Base-by-base conservation (phyloP, 2,888 invertebrate species). In the Pelosia muscerda region DNA sequence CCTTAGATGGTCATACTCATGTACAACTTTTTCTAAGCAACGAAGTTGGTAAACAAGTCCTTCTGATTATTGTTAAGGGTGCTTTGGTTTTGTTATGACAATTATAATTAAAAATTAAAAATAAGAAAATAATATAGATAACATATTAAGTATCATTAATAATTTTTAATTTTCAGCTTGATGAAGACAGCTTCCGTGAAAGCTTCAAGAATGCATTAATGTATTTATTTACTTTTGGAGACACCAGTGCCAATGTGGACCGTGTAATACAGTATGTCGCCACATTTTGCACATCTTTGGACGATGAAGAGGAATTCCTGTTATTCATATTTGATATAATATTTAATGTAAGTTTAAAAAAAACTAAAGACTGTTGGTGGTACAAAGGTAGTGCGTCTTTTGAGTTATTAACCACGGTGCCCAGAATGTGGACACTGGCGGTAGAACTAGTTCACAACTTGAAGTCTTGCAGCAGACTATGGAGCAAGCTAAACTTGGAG, bases 231-330 rank as follows among this genome's bases (percentile, higher is more conserved):
- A 95, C 96, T 1, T 95, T 96, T 63, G 96, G 96, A 15, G 97
- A 97, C 75, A 95, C 96, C 19, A 96, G 97, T 84, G 95, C 96
- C 11, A 96, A 96, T 81, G 96, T 97, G 0, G 96, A 97, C 79
- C 94, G 96, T 53, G 96, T 96, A 0, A 90, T 98, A 1, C 95
- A 96, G 71, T 98, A 97, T 91, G 96, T 96, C 28, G 96, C 97
- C 0, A 96, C 96, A 73, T 97, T 97, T 88, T 95, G 96, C 60
- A 95, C 96, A 1, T 95, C 96, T 0, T 92, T 96, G 28, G 95
- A 96, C 76, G 93, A 94, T 56, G 95, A 96, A 55, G 95, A 95
- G 28, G 95, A 95, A 19, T 96, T 97, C 77, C 82, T 97, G 19
- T 86, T 91, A 72, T 95, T 95, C 66, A 91, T 97, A 49, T 96